Conservation (phyloP, 2,113 vertebrate genomes). For the Mus spicilegus region DNA sequence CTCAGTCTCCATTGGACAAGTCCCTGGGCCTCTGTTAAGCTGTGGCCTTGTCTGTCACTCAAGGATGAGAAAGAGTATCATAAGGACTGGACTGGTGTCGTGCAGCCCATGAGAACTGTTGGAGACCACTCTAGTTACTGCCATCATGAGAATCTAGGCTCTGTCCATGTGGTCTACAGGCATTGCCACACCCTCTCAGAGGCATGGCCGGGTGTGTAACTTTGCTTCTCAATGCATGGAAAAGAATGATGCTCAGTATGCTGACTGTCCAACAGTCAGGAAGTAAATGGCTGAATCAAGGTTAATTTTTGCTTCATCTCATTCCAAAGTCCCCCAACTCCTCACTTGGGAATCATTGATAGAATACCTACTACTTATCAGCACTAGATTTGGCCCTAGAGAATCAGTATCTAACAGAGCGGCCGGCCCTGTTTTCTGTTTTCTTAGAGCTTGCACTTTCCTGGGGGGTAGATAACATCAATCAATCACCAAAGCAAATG, state of each 20-base stretch:
- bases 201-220: neutral
- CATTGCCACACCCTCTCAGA: rapidly evolving
- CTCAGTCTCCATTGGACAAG: neutral
- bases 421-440: neutral
- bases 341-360: neutral
- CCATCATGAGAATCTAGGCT: neutral
- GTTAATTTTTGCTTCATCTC: neutral
- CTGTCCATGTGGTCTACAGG: rapidly evolving
- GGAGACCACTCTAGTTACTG: rapidly evolving
- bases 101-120: rapidly evolving
- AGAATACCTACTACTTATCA: neutral
- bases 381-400: neutral
- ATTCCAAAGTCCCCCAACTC: neutral
- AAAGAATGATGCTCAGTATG: rapidly evolving
- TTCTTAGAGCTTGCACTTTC: neutral
- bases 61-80: neutral
- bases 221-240: neutral
- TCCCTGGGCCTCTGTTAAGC: neutral
- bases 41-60: neutral
- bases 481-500: neutral
- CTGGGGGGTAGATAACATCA: rapidly evolving
- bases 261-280: neutral
- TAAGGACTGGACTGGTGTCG: neutral
- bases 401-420: too few relatives aligned
- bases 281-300: neutral